Conservation (phyloP, 1,140 invertebrate genomes). For the Rhagoletis pomonella region DNA sequence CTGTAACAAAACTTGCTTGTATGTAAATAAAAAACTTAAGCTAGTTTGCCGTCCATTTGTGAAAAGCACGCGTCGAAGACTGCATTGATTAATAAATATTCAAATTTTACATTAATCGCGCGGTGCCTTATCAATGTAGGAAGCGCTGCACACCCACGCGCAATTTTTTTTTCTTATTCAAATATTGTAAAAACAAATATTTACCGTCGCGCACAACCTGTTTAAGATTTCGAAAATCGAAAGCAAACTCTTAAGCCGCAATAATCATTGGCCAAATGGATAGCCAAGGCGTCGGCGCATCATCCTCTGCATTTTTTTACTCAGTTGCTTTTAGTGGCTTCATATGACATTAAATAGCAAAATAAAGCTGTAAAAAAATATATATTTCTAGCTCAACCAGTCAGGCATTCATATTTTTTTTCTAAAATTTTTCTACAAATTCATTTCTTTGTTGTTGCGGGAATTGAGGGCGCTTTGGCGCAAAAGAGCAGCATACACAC, state of each 20-base stretch:
- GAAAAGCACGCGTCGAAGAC: too few relatives aligned
- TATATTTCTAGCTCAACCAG: background rate
- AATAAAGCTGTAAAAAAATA: background rate
- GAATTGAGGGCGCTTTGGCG: slow-evolving; percentile 69
- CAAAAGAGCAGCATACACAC: slow-evolving; percentile 55
- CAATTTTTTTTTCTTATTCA: background rate
- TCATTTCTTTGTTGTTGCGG: slow-evolving; percentile 60
- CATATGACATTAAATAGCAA: background rate
- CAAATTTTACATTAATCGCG: background rate
- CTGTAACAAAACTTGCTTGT: background rate
- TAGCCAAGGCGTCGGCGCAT: slow-evolving; percentile 32
- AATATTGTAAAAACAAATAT: background rate
- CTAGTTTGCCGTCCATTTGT: too few relatives aligned
- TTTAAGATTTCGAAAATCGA: slow-evolving; percentile 29
- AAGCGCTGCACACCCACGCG: background rate
- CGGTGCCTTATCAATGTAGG: background rate
- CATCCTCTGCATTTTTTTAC: slow-evolving; percentile 34
- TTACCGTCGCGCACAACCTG: background rate
- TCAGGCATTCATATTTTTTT: background rate
- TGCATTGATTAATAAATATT: background rate
- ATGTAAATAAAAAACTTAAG: too few relatives aligned
- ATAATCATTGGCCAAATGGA: background rate
- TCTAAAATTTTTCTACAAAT: slow-evolving; percentile 9
- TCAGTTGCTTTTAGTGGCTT: background rate
- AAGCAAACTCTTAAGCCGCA: background rate